Base-by-base conservation (phyloP, 2,888 invertebrate species). In the Craniophora ligustri region DNA sequence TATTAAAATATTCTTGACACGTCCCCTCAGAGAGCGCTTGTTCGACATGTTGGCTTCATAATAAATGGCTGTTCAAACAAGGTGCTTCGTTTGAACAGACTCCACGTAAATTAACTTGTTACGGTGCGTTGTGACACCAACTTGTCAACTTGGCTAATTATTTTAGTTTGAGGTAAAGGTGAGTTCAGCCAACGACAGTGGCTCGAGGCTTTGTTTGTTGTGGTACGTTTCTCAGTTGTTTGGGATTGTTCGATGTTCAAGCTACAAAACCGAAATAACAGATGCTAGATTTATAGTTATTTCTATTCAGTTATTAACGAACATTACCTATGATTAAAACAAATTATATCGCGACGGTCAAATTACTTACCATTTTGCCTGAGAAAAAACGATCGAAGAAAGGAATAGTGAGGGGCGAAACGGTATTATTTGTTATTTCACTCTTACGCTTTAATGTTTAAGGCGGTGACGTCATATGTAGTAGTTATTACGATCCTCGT, bases 41-140 rank as follows among this genome's bases (percentile, higher is more conserved):
- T 59, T 65, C 41, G 41, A 23, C 35, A 21, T 50, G 45, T 47
- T 44, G 44, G 18, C 46, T 56, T 51, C 46, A 59, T 62, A 56
- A 72, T 72, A 72, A 65, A 63, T 63, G 47, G 45, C 34, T 58
- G 58, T 53, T 60, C 74, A 70, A 76, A 77, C 78, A 75, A 63
- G 67, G 66, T 60, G 67, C 51, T 46, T 67, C 72, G 74, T 85
- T 85, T 82, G 74, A 78, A 74, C 61, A 77, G 76, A 48, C 48
- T 56, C 48, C 45, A 79, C 81, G 76, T 77, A 81, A 84, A 86
- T 86, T 85, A 86, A 81, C 85, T 83, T 82, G 84, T 84, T 81
- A 66, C 42, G 28, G 45, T 46, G 35, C 49, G 47, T 38, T 46
- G 65, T 72, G 65, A 67, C 72, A 73, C 67, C 59, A 67, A 78